Base-by-base conservation (phyloP, 2,797 vertebrate species). In the Eleutherodactylus coqui region DNA sequence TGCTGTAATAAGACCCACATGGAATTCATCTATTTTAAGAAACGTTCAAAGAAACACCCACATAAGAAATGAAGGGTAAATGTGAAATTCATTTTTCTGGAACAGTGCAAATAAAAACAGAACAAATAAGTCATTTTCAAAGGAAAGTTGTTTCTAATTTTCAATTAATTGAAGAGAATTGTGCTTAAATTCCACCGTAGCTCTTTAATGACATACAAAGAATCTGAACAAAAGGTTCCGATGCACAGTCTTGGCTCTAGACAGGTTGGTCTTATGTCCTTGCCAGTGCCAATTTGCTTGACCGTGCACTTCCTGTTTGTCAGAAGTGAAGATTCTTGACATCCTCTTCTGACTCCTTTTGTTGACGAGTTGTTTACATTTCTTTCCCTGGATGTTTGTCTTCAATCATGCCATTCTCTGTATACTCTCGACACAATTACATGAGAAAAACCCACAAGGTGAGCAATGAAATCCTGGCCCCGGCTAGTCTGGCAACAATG, bases 111-210 rank as follows among this genome's bases (percentile, higher is more conserved):
- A 84, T 79, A 79, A 83, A 87, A 87, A 79, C 86, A 83, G 82
- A 84, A 87, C 86, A 83, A 87, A 87, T 87, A 79, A 82, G 67
- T 84, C 86, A 79, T 84, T 87, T 9, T 24, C 43, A 17, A 84
- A 84, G 67, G 58, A 87, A 84, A 84, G 69, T 87, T 87, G 82
- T 84, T 84, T 55, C 69, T 69, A 87, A 87, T 87, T 73, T 84
- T 41, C 69, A 84, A 80, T 75, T 84, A 87, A 87, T 87, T 17
- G 60, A 8, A 69, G 24, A 43, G 76, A 58, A 64, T 49, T 79
- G 86, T n/a, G 43, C 69, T 80, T 75, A 80, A 19, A 70, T 80
- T 77, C 55, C 11, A 32, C 43, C 76, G 84, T 51, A 43, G 67
- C 17, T 16, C 43, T 53, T 87, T 80, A 79, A 45, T 87, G 77